Base-by-base conservation (phyloP, 2,888 invertebrate genomes). In the Drosophila basisetae region DNA sequence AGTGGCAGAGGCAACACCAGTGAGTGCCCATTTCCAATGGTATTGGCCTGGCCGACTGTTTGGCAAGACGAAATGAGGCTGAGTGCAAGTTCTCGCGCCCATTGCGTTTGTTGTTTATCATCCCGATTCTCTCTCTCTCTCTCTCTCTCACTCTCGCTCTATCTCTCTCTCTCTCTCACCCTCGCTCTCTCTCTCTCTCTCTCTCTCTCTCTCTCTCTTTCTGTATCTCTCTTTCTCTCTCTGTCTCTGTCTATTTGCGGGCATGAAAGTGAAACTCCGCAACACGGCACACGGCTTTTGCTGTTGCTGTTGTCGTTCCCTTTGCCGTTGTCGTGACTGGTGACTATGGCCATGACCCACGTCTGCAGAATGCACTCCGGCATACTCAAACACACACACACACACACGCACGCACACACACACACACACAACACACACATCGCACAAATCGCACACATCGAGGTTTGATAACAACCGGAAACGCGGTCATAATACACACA, bases 261-360 rank as follows among this genome's bases (percentile, higher is more conserved):
- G 78, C 80, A 82, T 83, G 86, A 86, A 86, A 86, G 89, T 87
- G 89, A 86, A 89, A 87, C 63, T 82, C 76, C 71, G 83, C 73
- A 72, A 75, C 78, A 82, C 82, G 76, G 78, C 82, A 73, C 30
- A 56, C 56, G 58, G 43, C 43, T 41, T 64, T 83, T 79, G 86
- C 77, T 74, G 85, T 78, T 58, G 68, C 62, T 66, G 73, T 78
- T 54, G 67, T 70, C 71, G 76, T 79, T 43, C 67, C 67, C 73
- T 67, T 75, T 11, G 69, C 39, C 75, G 71, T 71, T 52, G 66
- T 62, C 83, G 79, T 83, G 81, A 76, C 69, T 47, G 47, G 47
- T 83, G 81, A 77, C 69, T 73, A 63, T 80, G 77, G 83, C 81
- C 84, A 81, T 84, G 84, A 84, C 84, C 84, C 84, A 56, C 56